Conservation (phyloP, 2,888 invertebrate genomes). For the Syrphus vitripennis region DNA sequence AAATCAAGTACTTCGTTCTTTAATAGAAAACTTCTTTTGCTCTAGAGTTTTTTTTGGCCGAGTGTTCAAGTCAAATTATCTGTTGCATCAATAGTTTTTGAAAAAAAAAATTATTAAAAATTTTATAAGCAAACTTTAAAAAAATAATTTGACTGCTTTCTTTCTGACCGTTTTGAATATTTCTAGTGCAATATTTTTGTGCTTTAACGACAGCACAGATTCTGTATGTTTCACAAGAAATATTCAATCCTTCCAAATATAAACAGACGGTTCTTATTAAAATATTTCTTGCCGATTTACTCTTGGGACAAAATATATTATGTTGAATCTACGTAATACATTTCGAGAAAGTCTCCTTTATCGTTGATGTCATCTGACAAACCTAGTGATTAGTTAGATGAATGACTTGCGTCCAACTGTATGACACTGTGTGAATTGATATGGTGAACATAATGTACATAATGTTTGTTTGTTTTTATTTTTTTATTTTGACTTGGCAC, state of each 20-base stretch:
- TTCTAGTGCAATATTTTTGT: too few species aligned
- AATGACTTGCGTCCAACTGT: constrained; percentile 67
- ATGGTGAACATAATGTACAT: neutral
- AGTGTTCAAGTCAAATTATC: too few species aligned
- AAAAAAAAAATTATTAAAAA: too few species aligned
- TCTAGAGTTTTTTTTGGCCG: too few species aligned
- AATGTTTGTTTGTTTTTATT: neutral
- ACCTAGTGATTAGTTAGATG: constrained; percentile 72
- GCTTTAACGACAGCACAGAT: neutral
- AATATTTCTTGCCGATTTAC: neutral
- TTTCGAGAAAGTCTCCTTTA: constrained; percentile 58
- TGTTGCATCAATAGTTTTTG: too few species aligned
- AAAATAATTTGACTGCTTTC: too few species aligned
- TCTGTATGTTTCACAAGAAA: neutral
- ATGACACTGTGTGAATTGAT: constrained; percentile 66
- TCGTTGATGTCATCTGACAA: constrained; percentile 66
- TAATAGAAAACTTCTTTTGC: too few species aligned
- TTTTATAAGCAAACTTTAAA: too few species aligned
- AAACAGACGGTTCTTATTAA: neutral
- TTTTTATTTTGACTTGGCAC: neutral
- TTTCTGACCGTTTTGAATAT: too few species aligned
- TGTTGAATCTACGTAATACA: too few species aligned
- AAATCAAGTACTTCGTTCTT: too few species aligned
- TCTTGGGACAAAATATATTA: neutral
- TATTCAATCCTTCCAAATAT: constrained; percentile 10